Evolutionary conservation across 2,888 invertebrate species (phyloP), one percentile per base, ranked within the genome.

Genomic region (Macrostomum cliftonense): DNA sequence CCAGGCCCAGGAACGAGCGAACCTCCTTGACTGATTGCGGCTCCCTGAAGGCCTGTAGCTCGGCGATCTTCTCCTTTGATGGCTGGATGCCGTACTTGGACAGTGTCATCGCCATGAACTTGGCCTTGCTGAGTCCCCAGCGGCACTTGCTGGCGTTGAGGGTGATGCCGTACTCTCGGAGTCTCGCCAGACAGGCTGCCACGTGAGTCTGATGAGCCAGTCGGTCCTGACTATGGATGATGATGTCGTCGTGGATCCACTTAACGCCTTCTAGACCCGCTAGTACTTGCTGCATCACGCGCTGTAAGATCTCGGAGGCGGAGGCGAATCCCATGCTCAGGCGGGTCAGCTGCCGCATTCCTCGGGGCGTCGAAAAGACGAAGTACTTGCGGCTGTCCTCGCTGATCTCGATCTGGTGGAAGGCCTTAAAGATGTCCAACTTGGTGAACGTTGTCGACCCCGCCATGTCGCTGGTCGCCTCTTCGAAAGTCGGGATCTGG

Each of bases 1-100:
- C 28, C 53, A 55, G 43, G 9, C 54, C 55, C 16, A 56, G 43
- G 39, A 57, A 55, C 49, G 51, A 53, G 12, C 44, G 16, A 0
- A 58, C 43, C 19, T 57, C 55, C 2, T 50, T 21, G 1, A 28
- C 43, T 2, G 20, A 45, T 38, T 50, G 11, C 13, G 57, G 56
- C 42, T 17, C 19, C 13, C 44, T 12, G 2, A 52, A 47, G n/a
- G 53, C 39, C 9, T 39, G 13, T 1, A 56, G 43, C 2, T 53
- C 56, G 19, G 50, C 39, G 1, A 55, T 49, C 38, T 54, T 49
- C 12, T 14, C 36, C 12, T 53, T 19, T 2, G 45, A 28, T 14
- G 50, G 53, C 1, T 49, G 52, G 12, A 56, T 39, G 12, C 54
- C 54, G 12, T 44, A 21, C 12, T 36, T 50, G 5, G 46, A 51